A percentile compares a stretch with the other conserved stretches of the same genome.
These are phyloP conservation scores for Tigriopus japonicus DNA, from an alignment of 1,140 invertebrate species.

Conservation along the genomic window DNA sequence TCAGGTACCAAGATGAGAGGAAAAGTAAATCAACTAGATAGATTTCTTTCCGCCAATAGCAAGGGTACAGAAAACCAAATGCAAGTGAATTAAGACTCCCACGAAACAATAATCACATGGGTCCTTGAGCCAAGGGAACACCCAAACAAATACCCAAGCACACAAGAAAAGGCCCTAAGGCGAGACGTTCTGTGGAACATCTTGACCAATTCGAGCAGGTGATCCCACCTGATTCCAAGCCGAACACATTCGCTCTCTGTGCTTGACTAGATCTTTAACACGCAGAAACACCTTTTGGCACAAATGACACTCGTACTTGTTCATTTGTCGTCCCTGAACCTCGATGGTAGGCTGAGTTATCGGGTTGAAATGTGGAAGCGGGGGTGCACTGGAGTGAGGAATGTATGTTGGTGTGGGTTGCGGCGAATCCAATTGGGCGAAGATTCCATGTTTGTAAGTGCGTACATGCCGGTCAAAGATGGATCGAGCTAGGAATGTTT, in stretches of 20 bases:
- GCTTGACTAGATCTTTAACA: slow-evolving; percentile 13
- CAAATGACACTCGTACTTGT: slow-evolving; percentile 13
- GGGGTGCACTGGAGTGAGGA: not conserved
- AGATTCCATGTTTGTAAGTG: slow-evolving; percentile 4
- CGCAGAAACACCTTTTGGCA: slow-evolving; percentile 9
- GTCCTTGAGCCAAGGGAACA: too few relatives aligned
- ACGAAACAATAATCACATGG: too few relatives aligned
- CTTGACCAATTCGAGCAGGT: too few relatives aligned
- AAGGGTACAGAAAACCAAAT: too few relatives aligned
- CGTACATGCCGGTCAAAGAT: slow-evolving; percentile 9
- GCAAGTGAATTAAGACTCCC: too few relatives aligned
- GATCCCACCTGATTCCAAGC: not conserved
- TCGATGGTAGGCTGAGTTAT: not conserved
- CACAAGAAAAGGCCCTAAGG: too few relatives aligned
- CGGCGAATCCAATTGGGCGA: not conserved
- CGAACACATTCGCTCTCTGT: slow-evolving; percentile 12
- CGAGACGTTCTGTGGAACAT: too few relatives aligned
- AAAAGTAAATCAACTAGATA: too few relatives aligned
- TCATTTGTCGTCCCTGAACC: not conserved
- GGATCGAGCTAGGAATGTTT: not conserved
- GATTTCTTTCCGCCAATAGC: too few relatives aligned
- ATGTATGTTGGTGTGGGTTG: not conserved
- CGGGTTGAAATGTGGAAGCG: not conserved
- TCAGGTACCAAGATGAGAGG: too few relatives aligned
- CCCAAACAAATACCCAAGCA: too few relatives aligned